Conservation (phyloP, 2,888 invertebrate species). For the Meteorus colon region DNA sequence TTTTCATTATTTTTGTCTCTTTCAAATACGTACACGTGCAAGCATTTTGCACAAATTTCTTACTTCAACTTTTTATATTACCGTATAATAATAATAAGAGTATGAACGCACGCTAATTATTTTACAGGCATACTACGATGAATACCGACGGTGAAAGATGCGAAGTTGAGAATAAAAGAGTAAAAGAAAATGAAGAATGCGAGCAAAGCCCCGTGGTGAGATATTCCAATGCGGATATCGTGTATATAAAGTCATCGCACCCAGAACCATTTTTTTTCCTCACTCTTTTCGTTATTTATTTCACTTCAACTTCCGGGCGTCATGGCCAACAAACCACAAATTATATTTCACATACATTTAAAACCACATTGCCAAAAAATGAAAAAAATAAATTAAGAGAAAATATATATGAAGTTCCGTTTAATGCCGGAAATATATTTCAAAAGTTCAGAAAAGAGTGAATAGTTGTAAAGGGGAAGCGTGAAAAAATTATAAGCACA, state of each 20-base stretch:
- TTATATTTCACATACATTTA: neutral
- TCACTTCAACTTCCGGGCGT: neutral
- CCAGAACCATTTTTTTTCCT: slow-evolving; percentile 43
- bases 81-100: neutral
- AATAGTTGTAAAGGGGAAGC: neutral
- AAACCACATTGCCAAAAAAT: neutral
- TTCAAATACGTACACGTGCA: slow-evolving; percentile 6
- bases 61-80: neutral
- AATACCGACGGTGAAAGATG: slow-evolving; percentile 1
- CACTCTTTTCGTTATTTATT: neutral
- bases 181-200: slow-evolving; percentile 38
- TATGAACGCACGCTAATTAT: slow-evolving; percentile 14
- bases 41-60: slow-evolving; percentile 2
- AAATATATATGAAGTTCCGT: neutral
- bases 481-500: slow-evolving; percentile 8
- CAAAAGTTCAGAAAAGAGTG: neutral
- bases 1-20: slow-evolving; percentile 8
- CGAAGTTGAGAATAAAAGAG: slow-evolving; percentile 22
- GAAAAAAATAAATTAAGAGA: neutral
- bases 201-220: slow-evolving; percentile 45
- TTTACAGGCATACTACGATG: neutral
- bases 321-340: slow-evolving; percentile 8
- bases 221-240: slow-evolving; percentile 55
- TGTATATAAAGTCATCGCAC: slow-evolving; percentile 62
- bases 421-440: neutral